Conservation (phyloP, 1,140 invertebrate species). For the Orchestia grillus region DNA sequence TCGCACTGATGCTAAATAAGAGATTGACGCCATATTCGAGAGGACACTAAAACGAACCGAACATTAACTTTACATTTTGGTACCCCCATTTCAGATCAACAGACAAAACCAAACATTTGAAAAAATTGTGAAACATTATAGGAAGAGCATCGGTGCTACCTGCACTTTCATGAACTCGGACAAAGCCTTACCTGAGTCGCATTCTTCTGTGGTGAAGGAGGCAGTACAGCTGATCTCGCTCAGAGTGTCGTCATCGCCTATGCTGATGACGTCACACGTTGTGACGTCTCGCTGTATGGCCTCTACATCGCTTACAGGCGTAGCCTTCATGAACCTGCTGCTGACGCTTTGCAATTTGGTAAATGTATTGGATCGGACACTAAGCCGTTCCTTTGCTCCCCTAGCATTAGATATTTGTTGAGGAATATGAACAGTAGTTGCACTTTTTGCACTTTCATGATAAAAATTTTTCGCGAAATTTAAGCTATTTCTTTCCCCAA, state of each 20-base stretch:
- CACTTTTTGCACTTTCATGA: neutral
- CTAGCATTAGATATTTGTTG: neutral
- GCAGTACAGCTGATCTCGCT: constrained; percentile 27
- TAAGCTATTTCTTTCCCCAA: neutral
- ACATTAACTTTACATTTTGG: neutral
- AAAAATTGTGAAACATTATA: neutral
- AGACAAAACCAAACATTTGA: neutral
- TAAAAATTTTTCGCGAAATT: neutral
- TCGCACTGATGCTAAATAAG: neutral
- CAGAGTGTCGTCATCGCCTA: constrained; percentile 22
- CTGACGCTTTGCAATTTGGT: constrained; percentile 3
- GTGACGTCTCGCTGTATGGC: neutral
- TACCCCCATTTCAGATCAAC: neutral
- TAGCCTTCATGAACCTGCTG: constrained; percentile 23
- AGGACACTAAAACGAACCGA: neutral
- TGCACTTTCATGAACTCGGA: neutral
- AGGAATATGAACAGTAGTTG: neutral
- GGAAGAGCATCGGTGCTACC: neutral
- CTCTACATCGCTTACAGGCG: neutral
- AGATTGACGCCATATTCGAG: neutral
- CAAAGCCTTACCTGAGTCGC: constrained; percentile 35
- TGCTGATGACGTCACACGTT: constrained; percentile 9
- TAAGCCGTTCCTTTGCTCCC: neutral
- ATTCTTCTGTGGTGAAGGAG: constrained; percentile 48
- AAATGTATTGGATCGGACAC: constrained; percentile 31